Conservation (phyloP, 2,888 invertebrate species). For the Galerucella nymphaeae region DNA sequence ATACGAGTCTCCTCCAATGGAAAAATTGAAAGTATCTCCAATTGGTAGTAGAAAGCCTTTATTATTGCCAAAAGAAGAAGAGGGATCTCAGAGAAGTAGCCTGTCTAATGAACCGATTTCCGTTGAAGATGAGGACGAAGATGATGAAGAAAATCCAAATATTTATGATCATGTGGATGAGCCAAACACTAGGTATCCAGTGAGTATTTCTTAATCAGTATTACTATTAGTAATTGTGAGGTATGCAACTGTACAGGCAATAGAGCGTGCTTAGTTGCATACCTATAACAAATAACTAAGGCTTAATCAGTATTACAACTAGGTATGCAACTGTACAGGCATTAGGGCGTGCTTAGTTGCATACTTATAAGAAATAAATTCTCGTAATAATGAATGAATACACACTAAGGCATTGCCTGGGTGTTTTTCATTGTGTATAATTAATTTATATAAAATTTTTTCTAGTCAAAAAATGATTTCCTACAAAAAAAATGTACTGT, state of each 20-base stretch:
- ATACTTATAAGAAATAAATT: too few species aligned
- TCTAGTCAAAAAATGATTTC: background rate
- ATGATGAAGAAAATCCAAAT: conserved; percentile 13
- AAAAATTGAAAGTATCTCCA: background rate
- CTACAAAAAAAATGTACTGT: conserved; percentile 18
- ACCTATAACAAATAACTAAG: too few species aligned
- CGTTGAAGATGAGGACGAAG: background rate
- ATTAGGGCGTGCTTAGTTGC: too few species aligned
- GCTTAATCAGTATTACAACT: too few species aligned
- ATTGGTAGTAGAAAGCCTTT: background rate
- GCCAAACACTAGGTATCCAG: background rate
- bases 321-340: too few species aligned
- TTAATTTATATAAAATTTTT: too few species aligned
- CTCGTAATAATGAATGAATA: too few species aligned
- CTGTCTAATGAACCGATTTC: background rate
- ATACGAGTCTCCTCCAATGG: conserved; percentile 24
- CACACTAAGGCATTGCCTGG: too few species aligned
- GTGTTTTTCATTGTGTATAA: too few species aligned
- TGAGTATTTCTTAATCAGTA: conserved; percentile 5
- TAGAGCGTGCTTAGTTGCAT: too few species aligned
- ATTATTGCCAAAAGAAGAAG: conserved; percentile 5
- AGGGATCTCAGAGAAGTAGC: background rate
- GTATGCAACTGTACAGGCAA: too few species aligned
- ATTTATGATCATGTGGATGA: conserved; percentile 13
- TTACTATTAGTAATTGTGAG: too few species aligned